phyloP scores from a whole-genome alignment of 2,797 vertebrate genomes.

The Sitta carolinensis region DNA sequence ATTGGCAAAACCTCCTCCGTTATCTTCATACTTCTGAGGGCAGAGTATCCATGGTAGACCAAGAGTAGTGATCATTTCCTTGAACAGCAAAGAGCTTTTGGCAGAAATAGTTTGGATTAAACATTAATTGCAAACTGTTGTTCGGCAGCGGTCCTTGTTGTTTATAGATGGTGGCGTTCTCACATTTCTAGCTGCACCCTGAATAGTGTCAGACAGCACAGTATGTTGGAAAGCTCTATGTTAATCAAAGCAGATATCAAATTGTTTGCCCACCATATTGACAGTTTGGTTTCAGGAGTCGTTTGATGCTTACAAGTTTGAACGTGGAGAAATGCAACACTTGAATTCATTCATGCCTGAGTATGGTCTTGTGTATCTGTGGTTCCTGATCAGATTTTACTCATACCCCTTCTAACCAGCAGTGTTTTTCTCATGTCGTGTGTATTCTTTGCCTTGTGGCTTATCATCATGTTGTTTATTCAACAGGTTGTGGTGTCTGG shows the following conservation, averaged over 20 bases:
- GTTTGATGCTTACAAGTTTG: background rate
- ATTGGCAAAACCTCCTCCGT: slow-evolving; percentile 2
- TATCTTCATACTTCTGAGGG: background rate
- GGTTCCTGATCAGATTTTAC: background rate
- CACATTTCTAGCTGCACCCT: slow-evolving; percentile 9
- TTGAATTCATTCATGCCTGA: background rate
- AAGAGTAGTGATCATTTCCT: background rate
- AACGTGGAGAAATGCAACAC: background rate
- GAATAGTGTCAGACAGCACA: slow-evolving; percentile 40
- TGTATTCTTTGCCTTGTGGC: background rate
- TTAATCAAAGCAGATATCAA: slow-evolving; percentile 40
- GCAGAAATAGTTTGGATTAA: slow-evolving; percentile 39
- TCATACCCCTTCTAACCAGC: background rate
- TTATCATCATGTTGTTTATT: slow-evolving; percentile 30
- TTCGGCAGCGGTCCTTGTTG: background rate
- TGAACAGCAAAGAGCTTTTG: slow-evolving; percentile 5
- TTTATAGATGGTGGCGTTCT: slow-evolving; percentile 7
- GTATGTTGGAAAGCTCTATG: slow-evolving; percentile 27
- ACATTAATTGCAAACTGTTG: slow-evolving; percentile 39
- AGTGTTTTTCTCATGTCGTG: background rate
- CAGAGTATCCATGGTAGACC: background rate
- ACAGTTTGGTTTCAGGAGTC: slow-evolving; percentile 23
- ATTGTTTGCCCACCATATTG: slow-evolving; percentile 31
- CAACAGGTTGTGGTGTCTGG: slow-evolving; percentile 56
- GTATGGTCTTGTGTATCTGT: background rate